A percentile compares a stretch with the other conserved stretches of the same genome.
These are phyloP conservation scores for Burhinus oedicnemus DNA, from an alignment of 2,113 vertebrate genomes.

Conservation along the genomic window DNA sequence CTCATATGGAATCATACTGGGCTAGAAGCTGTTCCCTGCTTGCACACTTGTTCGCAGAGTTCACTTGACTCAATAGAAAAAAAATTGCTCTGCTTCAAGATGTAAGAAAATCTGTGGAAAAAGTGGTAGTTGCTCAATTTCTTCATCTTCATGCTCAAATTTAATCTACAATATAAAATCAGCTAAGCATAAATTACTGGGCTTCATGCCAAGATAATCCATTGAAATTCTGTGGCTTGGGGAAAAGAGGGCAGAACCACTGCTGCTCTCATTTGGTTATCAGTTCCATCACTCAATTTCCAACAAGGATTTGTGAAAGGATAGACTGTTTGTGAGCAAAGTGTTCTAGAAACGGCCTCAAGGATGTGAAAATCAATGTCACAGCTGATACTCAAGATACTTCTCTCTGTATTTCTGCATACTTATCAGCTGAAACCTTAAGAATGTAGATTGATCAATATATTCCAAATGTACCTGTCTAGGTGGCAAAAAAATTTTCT, in stretches of 20 bases:
- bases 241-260: not conserved
- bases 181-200: not conserved
- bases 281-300: not conserved
- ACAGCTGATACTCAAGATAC: not conserved
- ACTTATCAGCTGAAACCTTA: not conserved
- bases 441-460: not conserved
- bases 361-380: not conserved
- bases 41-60: not conserved
- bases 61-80: not conserved
- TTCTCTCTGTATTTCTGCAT: not conserved
- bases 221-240: not conserved
- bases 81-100: not conserved
- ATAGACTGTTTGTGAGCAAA: not conserved
- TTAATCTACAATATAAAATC: not conserved
- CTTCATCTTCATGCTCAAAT: not conserved
- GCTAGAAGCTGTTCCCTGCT: not conserved
- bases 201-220: not conserved
- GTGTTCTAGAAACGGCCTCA: not conserved
- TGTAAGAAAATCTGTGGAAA: not conserved
- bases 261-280: not conserved
- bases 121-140: not conserved
- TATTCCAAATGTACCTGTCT: not conserved
- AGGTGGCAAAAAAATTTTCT: not conserved
- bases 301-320: not conserved
- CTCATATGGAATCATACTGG: not conserved